These are phyloP conservation scores for Monomorium pharaonis DNA, from an alignment of 1,140 invertebrate genomes.

Conservation along the genomic window DNA sequence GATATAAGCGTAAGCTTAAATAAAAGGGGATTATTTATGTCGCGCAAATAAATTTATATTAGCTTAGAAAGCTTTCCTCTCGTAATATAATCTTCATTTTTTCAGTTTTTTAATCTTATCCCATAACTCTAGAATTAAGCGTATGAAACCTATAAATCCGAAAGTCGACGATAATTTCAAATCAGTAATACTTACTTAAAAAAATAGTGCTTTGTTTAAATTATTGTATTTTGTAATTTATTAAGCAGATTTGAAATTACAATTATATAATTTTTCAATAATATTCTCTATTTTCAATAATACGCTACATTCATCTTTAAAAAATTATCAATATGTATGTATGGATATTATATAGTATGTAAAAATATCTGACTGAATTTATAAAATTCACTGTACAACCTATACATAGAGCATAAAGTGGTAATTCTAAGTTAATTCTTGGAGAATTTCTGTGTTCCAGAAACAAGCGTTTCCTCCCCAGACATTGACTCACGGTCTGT, in stretches of 20 bases:
- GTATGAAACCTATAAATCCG: not conserved
- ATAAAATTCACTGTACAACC: not conserved
- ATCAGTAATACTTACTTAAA: no score
- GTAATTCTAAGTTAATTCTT: not conserved
- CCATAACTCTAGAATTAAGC: not conserved
- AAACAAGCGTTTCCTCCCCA: slow-evolving; percentile 4
- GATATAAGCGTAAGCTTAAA: not conserved
- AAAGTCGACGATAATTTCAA: not conserved
- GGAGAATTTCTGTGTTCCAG: not conserved
- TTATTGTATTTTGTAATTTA: not conserved
- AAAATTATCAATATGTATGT: no score
- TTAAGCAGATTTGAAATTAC: no score
- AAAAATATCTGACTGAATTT: not conserved
- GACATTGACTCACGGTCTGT: slow-evolving; percentile 26
- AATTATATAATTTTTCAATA: no score
- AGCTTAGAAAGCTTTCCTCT: not conserved
- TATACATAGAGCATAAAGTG: not conserved
- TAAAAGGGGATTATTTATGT: not conserved
- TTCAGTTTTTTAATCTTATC: not conserved
- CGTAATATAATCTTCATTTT: not conserved
- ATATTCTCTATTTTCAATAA: no score
- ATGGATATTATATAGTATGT: no score
- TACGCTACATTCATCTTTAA: no score
- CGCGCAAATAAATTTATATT: not conserved
- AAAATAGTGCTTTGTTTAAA: not conserved